Evolutionary conservation across 2,113 vertebrate species (phyloP).

Genomic region (Zootoca vivipara): DNA sequence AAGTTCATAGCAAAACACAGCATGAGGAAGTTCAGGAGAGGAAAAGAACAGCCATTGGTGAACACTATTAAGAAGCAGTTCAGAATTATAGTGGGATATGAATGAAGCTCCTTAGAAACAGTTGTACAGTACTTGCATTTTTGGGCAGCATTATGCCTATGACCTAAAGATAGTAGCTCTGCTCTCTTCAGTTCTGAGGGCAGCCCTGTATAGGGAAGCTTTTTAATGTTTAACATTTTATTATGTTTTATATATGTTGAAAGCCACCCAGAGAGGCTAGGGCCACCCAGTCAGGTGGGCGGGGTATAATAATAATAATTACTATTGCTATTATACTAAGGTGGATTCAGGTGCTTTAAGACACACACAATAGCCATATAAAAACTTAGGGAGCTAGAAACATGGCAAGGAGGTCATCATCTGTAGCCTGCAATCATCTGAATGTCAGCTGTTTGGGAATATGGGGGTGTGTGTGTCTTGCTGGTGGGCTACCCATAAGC

Average conservation of each 20-base stretch:
- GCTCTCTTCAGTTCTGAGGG: neutral
- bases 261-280: too few species aligned
- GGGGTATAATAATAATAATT: too few species aligned
- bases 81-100: too few species aligned
- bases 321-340: too few species aligned
- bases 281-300: too few species aligned
- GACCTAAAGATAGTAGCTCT: too few species aligned
- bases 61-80: neutral
- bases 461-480: neutral
- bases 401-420: neutral
- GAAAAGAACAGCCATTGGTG: neutral
- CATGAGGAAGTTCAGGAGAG: neutral
- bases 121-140: neutral
- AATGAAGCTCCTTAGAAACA: too few species aligned
- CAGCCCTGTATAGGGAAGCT: too few species aligned
- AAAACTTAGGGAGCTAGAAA: neutral
- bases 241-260: too few species aligned
- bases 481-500: too few species aligned
- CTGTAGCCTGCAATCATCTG: neutral
- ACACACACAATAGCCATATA: neutral
- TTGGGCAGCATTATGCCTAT: neutral
- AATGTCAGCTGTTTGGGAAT: neutral
- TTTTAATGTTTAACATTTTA: too few species aligned
- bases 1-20: neutral
- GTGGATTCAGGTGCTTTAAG: neutral